Base-by-base conservation (phyloP, 2,797 vertebrate genomes). In the Melanotaenia maccullochi region DNA sequence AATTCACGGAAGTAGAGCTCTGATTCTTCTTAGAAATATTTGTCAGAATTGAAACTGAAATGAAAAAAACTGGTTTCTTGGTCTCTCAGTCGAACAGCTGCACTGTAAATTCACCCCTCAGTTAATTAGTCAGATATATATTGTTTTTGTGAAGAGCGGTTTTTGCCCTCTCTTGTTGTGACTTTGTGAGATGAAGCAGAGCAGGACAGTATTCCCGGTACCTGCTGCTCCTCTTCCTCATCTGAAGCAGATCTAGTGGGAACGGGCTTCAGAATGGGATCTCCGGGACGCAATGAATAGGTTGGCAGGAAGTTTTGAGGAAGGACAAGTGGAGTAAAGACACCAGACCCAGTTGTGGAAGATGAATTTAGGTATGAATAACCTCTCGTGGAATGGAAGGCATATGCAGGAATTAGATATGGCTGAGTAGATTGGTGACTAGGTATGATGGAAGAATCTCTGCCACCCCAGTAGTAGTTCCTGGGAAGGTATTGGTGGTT, bases 171-270 rank as follows among this genome's bases (percentile, higher is more conserved):
- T 74, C 60, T 79, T 22, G 89, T 79, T 25, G 89, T 85, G 60
- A 94, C 88, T 84, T 96, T 97, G 79, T 92, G 90, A 13, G 94
- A 94, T 60, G 93, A 86, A 0, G 93, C 88, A 2, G 91, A 70
- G 67, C 75, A 77, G 78, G 85, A 4, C 78, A 65, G 13, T 66
- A 86, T 20, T 18, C 93, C 88, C 0, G 93, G 91, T 8, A 94
- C 90, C 84, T 87, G 89, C 28, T 94, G 92, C 81, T 94, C 88
- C 0, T 83, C 84, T 40, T 94, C 92, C 83, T 95, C 91, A 28
- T 92, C 94, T 0, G 87, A 93, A 25, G 54, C 54, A 0, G 33
- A 64, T 82, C n/a, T 83, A 5, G 65, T 75, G 8, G 71, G 57
- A 62, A 74, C 76, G 52, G 88, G 87, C 67, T 87, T 69, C 0